Evolutionary conservation across 1,140 invertebrate genomes (phyloP).

Genomic region (Bradynema listronoti): DNA sequence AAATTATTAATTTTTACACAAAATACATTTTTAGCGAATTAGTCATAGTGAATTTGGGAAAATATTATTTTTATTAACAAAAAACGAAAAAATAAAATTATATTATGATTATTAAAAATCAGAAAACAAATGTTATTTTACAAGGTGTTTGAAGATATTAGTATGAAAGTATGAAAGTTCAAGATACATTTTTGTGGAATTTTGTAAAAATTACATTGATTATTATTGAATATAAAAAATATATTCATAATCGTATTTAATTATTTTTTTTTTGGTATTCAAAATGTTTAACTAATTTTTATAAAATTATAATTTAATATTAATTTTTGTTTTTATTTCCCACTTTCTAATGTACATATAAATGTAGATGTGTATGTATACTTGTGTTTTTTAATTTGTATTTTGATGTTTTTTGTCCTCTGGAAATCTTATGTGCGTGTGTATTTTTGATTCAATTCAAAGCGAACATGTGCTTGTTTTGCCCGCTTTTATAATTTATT

Average conservation of each 20-base stretch:
- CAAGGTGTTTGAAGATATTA: too few species aligned
- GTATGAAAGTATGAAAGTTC: too few species aligned
- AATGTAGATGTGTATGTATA: too few species aligned
- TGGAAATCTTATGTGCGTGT: too few species aligned
- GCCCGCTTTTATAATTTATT: neutral
- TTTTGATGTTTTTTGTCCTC: too few species aligned
- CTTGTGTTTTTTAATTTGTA: too few species aligned
- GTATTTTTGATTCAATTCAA: too few species aligned
- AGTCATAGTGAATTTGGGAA: neutral
- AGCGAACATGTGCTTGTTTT: neutral
- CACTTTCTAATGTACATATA: neutral
- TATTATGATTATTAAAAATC: slow-evolving; percentile 1
- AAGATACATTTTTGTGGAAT: too few species aligned
- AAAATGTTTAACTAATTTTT: neutral
- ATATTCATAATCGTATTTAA: neutral
- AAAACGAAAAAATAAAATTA: slow-evolving; percentile 1
- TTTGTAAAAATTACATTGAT: neutral
- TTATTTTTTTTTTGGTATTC: neutral
- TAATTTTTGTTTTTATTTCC: neutral
- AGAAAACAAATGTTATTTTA: neutral
- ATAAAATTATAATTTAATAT: neutral
- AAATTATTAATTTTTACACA: neutral
- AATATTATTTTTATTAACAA: neutral
- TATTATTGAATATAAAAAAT: neutral
- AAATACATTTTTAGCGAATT: neutral